Evolutionary conservation across 2,113 vertebrate genomes (phyloP).

Genomic region (Muntiacus reevesi): DNA sequence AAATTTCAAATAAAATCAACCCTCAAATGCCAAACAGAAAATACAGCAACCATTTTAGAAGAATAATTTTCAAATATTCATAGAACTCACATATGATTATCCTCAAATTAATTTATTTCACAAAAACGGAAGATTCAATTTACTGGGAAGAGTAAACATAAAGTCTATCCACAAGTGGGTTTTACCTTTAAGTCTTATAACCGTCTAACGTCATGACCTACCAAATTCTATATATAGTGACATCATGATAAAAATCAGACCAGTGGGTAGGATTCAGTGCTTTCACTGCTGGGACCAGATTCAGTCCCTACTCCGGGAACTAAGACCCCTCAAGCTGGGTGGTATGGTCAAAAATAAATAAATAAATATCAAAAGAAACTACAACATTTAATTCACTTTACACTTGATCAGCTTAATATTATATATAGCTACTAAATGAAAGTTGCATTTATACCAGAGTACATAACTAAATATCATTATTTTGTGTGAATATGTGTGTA

Average conservation of each 20-base stretch:
- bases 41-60: not conserved
- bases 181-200: not conserved
- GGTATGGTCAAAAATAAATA: not conserved
- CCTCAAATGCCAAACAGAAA: not conserved
- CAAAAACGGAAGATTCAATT: not conserved
- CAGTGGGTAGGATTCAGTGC: not conserved
- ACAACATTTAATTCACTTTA: not conserved
- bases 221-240: not conserved
- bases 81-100: not conserved
- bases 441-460: not conserved
- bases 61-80: not conserved
- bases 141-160: not conserved
- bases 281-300: not conserved
- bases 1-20: constrained; percentile 1
- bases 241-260: not conserved
- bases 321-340: not conserved
- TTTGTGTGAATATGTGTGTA: not conserved
- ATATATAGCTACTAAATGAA: not conserved
- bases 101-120: not conserved
- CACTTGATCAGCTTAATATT: not conserved
- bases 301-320: not conserved
- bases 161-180: not conserved
- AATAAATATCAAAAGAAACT: not conserved
- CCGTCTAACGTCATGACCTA: not conserved
- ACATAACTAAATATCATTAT: not conserved